Conservation (phyloP, 2,113 vertebrate species). For the Heloderma charlesbogerti region DNA sequence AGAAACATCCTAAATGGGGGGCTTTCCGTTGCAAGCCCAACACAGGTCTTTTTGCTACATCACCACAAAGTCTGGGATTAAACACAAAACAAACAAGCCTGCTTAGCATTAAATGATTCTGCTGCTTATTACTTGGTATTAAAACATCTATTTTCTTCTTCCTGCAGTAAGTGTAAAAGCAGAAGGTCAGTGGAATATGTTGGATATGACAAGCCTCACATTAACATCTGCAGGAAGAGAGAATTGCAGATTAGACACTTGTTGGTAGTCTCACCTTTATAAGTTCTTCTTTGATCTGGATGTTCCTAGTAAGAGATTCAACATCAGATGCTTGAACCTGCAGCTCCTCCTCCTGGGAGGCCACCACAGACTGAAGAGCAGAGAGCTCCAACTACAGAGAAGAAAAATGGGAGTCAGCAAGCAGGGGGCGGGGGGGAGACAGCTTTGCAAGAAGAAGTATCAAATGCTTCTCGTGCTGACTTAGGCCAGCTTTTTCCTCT, state of each 20-base stretch:
- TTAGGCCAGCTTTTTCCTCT: neutral
- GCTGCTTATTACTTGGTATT: neutral
- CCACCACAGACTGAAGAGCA: slow-evolving; percentile 81
- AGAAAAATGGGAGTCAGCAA: accelerated
- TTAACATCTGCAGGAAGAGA: neutral
- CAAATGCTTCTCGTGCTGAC: neutral
- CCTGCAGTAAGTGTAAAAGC: neutral
- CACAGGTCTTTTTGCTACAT: neutral
- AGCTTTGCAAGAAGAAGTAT: neutral
- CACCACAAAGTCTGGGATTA: neutral
- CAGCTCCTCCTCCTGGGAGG: slow-evolving; percentile 77
- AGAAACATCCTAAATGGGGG: neutral
- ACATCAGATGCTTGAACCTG: slow-evolving; percentile 81
- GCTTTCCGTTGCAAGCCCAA: neutral
- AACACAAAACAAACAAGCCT: neutral
- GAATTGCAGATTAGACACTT: neutral
- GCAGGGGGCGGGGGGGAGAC: neutral
- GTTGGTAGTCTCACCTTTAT: slow-evolving; percentile 82
- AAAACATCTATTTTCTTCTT: neutral
- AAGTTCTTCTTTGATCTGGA: slow-evolving; percentile 87
- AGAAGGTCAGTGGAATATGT: neutral
- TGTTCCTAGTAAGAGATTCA: slow-evolving; percentile 82
- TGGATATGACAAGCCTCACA: neutral
- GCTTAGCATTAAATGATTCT: neutral
- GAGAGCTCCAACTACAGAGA: slow-evolving; percentile 82